Evolutionary conservation across 2,797 vertebrate species (phyloP).

Genomic region (Scomberomorus guttatus): DNA sequence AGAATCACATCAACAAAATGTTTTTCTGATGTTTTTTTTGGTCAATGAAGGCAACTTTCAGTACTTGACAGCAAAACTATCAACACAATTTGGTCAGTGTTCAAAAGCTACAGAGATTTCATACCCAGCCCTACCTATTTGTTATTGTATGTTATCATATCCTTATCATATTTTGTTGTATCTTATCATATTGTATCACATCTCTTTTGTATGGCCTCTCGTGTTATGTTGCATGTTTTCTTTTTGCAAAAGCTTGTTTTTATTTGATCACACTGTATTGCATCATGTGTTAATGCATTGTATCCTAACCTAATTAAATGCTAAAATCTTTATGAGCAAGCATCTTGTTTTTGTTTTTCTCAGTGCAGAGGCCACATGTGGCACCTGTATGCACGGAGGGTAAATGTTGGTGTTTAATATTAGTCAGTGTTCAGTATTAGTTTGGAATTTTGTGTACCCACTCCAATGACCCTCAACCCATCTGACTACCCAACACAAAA

Average conservation of each 20-base stretch:
- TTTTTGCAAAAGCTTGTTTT: constrained; percentile 40
- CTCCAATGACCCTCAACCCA: neutral
- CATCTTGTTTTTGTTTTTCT: constrained; percentile 46
- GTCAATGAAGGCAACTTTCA: neutral
- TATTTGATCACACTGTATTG: constrained; percentile 34
- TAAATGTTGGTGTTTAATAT: neutral
- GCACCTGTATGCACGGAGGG: neutral
- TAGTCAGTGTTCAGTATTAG: neutral
- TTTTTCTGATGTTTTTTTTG: neutral
- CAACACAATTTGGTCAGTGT: neutral
- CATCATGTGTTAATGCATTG: constrained; percentile 32
- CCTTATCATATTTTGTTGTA: constrained; percentile 12
- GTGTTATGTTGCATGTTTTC: constrained; percentile 20
- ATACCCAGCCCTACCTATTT: constrained; percentile 14
- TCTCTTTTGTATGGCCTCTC: constrained; percentile 40
- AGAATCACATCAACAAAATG: neutral
- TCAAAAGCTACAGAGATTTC: neutral
- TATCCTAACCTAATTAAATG: constrained; percentile 41
- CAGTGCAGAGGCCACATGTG: neutral
- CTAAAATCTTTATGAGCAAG: constrained; percentile 7
- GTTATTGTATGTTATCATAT: constrained; percentile 2
- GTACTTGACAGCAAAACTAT: neutral
- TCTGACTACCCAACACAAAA: neutral
- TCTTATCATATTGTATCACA: constrained; percentile 23
- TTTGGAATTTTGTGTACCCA: neutral